phyloP scores from a whole-genome alignment of 2,888 invertebrate species.

The Arrhopalites spinosus region DNA sequence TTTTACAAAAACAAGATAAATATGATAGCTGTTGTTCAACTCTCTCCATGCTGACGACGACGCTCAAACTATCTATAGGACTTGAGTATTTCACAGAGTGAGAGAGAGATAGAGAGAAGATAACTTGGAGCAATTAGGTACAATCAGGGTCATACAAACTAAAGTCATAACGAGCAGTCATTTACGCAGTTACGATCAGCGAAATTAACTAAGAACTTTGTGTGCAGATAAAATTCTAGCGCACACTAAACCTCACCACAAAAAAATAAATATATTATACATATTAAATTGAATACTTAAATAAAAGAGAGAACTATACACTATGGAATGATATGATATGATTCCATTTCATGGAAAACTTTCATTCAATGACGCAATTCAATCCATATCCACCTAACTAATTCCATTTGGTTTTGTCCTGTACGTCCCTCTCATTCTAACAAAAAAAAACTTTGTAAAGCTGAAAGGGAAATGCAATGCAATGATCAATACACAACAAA shows the following conservation, averaged over 20 bases:
- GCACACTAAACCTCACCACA: not conserved
- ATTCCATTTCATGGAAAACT: conserved; percentile 14
- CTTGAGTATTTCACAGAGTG: too few species aligned
- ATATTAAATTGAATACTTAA: not conserved
- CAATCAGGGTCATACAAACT: conserved; percentile 28
- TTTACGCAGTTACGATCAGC: conserved; percentile 13
- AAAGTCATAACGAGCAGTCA: conserved; percentile 12
- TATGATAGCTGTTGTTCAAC: not conserved
- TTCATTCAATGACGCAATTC: conserved; percentile 30
- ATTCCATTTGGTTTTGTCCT: too few species aligned
- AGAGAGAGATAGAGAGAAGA: too few species aligned
- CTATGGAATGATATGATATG: not conserved
- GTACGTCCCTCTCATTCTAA: not conserved
- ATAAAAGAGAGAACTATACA: not conserved
- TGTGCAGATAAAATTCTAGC: not conserved
- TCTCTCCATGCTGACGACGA: not conserved
- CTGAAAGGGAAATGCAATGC: conserved; percentile 19
- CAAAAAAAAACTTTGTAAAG: not conserved
- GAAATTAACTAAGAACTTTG: not conserved
- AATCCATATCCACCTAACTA: conserved; percentile 10
- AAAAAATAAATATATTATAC: not conserved
- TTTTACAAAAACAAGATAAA: not conserved
- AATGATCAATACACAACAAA: conserved; percentile 6
- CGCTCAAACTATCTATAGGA: not conserved
- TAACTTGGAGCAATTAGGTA: conserved; percentile 28